phyloP scores from a whole-genome alignment of 2,113 vertebrate genomes.

The Vulpes lagopus region DNA sequence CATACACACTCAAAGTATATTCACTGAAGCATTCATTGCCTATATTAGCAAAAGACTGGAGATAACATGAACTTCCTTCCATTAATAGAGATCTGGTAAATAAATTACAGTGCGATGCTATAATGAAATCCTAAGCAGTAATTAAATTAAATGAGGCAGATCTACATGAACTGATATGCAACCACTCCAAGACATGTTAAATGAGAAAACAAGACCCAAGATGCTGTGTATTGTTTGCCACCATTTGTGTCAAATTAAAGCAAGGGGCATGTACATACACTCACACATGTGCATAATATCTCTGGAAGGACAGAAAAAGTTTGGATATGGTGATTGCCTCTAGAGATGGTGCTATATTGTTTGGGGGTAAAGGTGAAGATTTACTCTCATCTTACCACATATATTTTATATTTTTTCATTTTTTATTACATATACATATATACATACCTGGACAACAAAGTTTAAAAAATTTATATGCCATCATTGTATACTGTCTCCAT shows the following conservation, averaged over 20 bases:
- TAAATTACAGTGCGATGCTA: neutral
- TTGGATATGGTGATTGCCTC: neutral
- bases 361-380: neutral
- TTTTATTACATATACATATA: neutral
- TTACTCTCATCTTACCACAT: neutral
- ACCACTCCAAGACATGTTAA: neutral
- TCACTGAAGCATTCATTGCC: neutral
- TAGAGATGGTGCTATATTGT: neutral
- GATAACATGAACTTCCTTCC: neutral
- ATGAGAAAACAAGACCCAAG: neutral
- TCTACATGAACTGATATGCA: neutral
- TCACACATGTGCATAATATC: neutral
- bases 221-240: neutral
- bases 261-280: neutral
- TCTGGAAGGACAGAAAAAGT: neutral
- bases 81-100: neutral
- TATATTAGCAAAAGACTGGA: neutral
- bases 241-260: slow-evolving; percentile 31
- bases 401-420: neutral
- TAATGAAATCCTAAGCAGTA: neutral
- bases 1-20: neutral
- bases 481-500: neutral
- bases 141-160: neutral
- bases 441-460: neutral
- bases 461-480: neutral